A percentile compares a stretch with the other conserved stretches of the same genome.
Conservation (phyloP, 1,140 invertebrate genomes). For the Drosophila burlai region DNA sequence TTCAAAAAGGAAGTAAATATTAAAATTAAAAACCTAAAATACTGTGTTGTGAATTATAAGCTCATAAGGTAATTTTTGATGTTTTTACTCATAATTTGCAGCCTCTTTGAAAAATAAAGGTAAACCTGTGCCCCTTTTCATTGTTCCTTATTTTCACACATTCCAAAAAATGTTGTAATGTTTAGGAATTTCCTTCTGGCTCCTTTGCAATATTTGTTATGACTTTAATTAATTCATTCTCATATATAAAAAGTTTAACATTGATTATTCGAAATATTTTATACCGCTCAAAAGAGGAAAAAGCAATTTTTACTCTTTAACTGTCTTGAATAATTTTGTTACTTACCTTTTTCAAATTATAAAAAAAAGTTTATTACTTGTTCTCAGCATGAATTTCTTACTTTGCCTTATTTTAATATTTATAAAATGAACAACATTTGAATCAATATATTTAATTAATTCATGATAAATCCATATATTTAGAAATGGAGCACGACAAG, state of each 20-base stretch:
- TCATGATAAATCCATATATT: background rate
- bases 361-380: no score
- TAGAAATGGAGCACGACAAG: conserved; percentile 73
- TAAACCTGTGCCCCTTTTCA: background rate
- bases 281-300: no score
- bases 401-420: background rate
- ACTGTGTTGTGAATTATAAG: background rate
- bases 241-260: no score
- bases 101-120: conserved; percentile 41
- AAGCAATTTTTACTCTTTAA: no score
- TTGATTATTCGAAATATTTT: background rate
- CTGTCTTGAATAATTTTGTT: no score
- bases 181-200: background rate
- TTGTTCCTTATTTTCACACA: background rate
- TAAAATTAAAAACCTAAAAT: no score
- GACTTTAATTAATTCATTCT: no score
- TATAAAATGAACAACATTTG: background rate
- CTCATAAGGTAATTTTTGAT: background rate
- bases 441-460: background rate
- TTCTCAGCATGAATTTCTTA: background rate
- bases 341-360: no score
- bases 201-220: no score
- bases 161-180: no score
- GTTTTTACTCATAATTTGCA: conserved; percentile 28
- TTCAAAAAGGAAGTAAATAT: no score